phyloP scores from a whole-genome alignment of 2,113 vertebrate genomes.

The Laterallus jamaicensis region DNA sequence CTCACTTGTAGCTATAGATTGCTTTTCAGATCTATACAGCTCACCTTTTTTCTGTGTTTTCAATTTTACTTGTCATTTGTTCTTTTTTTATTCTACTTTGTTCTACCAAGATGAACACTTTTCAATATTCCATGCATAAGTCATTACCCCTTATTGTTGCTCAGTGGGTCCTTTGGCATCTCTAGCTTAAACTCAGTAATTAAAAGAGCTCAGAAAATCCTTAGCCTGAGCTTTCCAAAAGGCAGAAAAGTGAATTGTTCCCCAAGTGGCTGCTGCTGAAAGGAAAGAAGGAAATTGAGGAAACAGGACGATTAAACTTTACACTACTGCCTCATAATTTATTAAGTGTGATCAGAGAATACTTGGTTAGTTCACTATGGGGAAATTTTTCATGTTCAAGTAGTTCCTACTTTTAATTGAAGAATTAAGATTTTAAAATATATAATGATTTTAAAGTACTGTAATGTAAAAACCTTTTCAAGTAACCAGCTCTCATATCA shows the following conservation, averaged over 20 bases:
- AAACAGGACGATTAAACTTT: conserved; percentile 58
- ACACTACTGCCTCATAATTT: conserved; percentile 44
- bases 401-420: not conserved
- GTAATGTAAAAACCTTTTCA: not conserved
- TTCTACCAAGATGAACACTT: conserved; percentile 34
- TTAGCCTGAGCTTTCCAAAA: conserved; percentile 16
- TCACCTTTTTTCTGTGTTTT: conserved; percentile 16
- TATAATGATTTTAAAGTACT: not conserved
- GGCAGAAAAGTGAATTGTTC: conserved; percentile 32
- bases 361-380: conserved; percentile 3
- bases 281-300: conserved; percentile 33
- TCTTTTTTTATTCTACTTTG: conserved; percentile 41
- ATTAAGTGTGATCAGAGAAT: conserved; percentile 45
- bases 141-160: conserved; percentile 43
- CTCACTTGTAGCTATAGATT: conserved; percentile 22
- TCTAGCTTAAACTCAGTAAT: conserved; percentile 40
- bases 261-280: conserved; percentile 34
- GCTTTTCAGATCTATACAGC: conserved; percentile 15
- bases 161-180: conserved; percentile 28
- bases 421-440: not conserved
- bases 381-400: conserved; percentile 6
- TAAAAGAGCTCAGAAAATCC: conserved; percentile 51
- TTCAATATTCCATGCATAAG: conserved; percentile 43
- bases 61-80: conserved; percentile 16
- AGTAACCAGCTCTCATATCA: not conserved